These are phyloP conservation scores for Patiria miniata DNA, from an alignment of 35 echinoderm and acorn worm species.

Conservation along the genomic window DNA sequence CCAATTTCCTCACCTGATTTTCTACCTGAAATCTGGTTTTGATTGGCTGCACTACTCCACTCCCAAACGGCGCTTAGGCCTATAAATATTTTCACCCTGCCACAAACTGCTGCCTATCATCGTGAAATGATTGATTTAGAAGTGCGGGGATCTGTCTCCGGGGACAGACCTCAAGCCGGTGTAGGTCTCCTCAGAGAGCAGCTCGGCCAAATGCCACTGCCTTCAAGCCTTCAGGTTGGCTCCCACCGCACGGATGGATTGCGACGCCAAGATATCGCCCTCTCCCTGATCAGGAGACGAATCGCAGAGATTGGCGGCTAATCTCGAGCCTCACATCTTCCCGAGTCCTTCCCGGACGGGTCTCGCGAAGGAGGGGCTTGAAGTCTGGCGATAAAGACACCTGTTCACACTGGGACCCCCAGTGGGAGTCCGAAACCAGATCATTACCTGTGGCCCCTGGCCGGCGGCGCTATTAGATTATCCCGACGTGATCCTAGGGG, in stretches of 20 bases:
- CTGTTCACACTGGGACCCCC: constrained; percentile 12
- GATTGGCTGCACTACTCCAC: no score
- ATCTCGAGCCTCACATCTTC: neutral
- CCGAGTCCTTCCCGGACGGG: neutral
- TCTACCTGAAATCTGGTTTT: no score
- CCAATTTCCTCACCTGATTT: no score
- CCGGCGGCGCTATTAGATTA: neutral
- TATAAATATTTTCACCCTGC: constrained; percentile 22
- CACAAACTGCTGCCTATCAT: constrained; percentile 9
- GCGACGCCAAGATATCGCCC: neutral
- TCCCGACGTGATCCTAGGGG: neutral
- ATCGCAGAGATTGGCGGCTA: neutral
- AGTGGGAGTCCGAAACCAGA: neutral
- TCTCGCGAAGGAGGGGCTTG: no score
- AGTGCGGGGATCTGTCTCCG: neutral
- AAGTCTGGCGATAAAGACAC: constrained; percentile 1
- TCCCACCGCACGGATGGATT: neutral
- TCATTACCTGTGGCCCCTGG: neutral
- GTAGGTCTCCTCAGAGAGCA: neutral
- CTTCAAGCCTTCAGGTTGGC: neutral
- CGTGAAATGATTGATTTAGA: constrained; percentile 15
- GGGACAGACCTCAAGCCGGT: neutral
- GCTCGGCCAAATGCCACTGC: neutral
- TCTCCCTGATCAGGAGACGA: neutral
- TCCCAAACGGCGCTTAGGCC: neutral